These are phyloP conservation scores for Resseliella maxima DNA, from an alignment of 2,888 invertebrate genomes.

Conservation along the genomic window DNA sequence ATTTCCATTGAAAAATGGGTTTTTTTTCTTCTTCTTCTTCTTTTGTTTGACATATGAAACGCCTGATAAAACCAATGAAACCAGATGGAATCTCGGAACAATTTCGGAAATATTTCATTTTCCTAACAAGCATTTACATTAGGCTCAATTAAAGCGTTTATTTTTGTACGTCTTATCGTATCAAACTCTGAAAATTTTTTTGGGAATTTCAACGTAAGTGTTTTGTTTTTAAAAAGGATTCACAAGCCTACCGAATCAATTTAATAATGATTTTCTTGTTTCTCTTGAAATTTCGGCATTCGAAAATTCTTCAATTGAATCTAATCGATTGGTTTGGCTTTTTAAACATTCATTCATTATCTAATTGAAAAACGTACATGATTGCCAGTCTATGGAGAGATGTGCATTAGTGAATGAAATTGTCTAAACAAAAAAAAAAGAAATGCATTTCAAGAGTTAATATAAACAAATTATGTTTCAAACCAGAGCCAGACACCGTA, in stretches of 20 bases:
- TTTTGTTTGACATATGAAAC: not conserved
- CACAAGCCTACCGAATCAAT: too few relatives aligned
- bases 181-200: not conserved
- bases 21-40: too few relatives aligned
- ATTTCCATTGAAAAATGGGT: not conserved
- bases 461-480: constrained; percentile 11
- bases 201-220: not conserved
- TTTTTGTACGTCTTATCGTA: constrained; percentile 30
- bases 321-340: not conserved
- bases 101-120: not conserved
- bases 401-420: constrained; percentile 22
- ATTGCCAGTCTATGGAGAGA: not conserved
- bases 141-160: not conserved
- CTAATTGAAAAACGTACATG: too few relatives aligned
- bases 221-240: not conserved
- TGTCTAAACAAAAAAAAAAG: constrained; percentile 1
- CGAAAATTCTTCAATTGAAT: not conserved
- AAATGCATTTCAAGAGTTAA: constrained; percentile 34
- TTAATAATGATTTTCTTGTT: too few relatives aligned
- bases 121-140: constrained; percentile 32
- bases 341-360: too few relatives aligned
- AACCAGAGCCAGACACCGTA: too few relatives aligned
- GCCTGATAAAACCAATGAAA: not conserved
- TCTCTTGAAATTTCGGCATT: not conserved
- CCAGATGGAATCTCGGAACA: not conserved